Conservation (phyloP, 2,888 invertebrate species). For the Erynnis tages region DNA sequence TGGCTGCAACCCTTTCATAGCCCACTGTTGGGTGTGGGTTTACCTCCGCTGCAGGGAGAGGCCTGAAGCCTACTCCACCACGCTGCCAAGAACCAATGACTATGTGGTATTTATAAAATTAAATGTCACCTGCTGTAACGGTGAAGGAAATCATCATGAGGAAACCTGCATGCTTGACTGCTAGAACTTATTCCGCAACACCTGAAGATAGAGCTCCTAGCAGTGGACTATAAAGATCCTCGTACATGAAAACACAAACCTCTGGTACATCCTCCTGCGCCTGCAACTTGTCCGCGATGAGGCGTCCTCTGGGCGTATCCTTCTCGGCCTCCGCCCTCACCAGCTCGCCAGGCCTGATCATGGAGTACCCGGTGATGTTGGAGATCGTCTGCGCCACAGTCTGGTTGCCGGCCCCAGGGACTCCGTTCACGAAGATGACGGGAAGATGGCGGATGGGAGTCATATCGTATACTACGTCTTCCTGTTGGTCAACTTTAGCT, state of each 20-base stretch:
- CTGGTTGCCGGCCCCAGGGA: conserved; percentile 75
- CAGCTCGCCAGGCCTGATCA: conserved; percentile 74
- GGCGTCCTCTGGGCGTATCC: conserved; percentile 72
- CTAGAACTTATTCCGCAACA: no score
- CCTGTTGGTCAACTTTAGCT: no score
- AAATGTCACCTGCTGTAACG: no score
- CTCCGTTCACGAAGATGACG: conserved; percentile 76
- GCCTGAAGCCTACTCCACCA: no score
- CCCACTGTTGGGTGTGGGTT: no score
- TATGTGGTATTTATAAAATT: no score
- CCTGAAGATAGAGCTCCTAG: no score
- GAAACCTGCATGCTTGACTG: no score
- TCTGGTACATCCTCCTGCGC: conserved; percentile 69
- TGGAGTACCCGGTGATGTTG: conserved; percentile 68
- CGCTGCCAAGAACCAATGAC: no score
- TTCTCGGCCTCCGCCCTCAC: conserved; percentile 68
- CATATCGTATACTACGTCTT: conserved; percentile 66
- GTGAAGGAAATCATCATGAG: no score
- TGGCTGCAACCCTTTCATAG: no score
- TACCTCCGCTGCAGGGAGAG: no score
- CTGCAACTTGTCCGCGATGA: conserved; percentile 70
- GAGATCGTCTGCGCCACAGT: conserved; percentile 73
- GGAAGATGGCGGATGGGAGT: conserved; percentile 67
- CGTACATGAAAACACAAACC: conserved; percentile 40
- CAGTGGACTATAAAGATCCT: neutral